Conservation (phyloP, 2,113 vertebrate genomes). For the Lucifuga dentata region DNA sequence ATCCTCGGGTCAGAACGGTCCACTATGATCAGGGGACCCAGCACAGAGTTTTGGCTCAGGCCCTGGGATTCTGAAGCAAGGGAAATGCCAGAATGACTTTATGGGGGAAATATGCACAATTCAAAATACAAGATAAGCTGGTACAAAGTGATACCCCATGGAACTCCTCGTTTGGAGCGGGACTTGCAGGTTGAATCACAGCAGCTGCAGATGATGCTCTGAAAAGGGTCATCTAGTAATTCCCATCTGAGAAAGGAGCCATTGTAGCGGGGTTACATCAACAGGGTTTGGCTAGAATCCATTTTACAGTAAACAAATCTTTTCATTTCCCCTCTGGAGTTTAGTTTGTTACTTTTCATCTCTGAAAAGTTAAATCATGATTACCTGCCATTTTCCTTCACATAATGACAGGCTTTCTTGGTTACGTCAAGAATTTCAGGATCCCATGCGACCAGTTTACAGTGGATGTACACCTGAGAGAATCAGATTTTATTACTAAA, state of each 20-base stretch:
- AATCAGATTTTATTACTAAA: too few relatives aligned
- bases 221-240: slow-evolving; percentile 73
- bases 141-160: slow-evolving; percentile 39
- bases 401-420: slow-evolving; percentile 84
- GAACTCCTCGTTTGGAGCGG: slow-evolving; percentile 35
- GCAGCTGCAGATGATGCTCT: slow-evolving; percentile 75
- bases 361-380: neutral
- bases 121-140: neutral
- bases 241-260: slow-evolving; percentile 70
- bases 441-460: slow-evolving; percentile 81
- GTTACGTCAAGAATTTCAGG: slow-evolving; percentile 55
- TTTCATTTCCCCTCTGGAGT: too few relatives aligned
- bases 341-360: too few relatives aligned
- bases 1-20: slow-evolving; percentile 2
- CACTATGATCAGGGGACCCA: slow-evolving; percentile 75
- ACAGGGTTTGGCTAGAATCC: neutral
- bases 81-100: too few relatives aligned
- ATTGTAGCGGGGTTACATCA: too few relatives aligned
- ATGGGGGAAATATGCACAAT: neutral
- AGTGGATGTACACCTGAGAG: slow-evolving; percentile 83
- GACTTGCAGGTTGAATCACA: slow-evolving; percentile 70
- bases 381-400: slow-evolving; percentile 70
- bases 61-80: slow-evolving; percentile 31
- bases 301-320: too few relatives aligned
- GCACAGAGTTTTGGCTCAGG: slow-evolving; percentile 55